Percentiles rank a stretch among this genome's conserved stretches.
phyloP scores from a whole-genome alignment of 2,797 vertebrate genomes.

The Lepilemur septentrionalis region DNA sequence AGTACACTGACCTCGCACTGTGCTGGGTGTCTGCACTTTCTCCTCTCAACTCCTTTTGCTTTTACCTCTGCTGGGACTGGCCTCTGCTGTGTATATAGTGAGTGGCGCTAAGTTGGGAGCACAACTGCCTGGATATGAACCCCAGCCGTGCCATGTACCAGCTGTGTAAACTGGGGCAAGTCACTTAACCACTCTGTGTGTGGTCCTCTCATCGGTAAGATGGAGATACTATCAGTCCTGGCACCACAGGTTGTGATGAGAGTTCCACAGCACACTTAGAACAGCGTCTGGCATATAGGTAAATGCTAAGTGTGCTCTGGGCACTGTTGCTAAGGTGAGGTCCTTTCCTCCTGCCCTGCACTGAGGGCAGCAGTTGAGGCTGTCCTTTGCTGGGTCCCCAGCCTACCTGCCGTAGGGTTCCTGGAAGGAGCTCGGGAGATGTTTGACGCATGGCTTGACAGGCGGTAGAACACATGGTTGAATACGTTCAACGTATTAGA shows the following conservation, averaged over 20 bases:
- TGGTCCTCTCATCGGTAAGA: fast-evolving
- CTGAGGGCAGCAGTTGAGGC: neutral
- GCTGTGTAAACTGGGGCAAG: neutral
- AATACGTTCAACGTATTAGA: neutral
- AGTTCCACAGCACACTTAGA: neutral
- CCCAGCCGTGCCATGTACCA: neutral
- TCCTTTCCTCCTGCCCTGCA: neutral
- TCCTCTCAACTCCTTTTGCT: neutral
- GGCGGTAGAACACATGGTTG: fast-evolving
- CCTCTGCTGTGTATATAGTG: no score
- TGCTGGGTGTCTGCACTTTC: neutral
- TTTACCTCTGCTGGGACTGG: neutral
- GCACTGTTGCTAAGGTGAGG: fast-evolving
- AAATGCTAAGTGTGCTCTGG: no score
- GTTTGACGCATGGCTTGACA: no score
- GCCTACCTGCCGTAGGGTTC: no score
- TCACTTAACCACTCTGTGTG: neutral
- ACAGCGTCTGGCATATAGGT: fast-evolving
- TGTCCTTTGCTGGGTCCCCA: neutral
- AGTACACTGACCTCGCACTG: fast-evolving
- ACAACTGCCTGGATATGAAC: neutral
- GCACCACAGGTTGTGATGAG: no score
- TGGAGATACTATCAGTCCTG: no score
- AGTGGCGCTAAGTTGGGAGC: neutral
- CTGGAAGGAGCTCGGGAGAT: neutral